Conservation (phyloP, 2,113 vertebrate genomes). For the Recurvirostra avosetta region DNA sequence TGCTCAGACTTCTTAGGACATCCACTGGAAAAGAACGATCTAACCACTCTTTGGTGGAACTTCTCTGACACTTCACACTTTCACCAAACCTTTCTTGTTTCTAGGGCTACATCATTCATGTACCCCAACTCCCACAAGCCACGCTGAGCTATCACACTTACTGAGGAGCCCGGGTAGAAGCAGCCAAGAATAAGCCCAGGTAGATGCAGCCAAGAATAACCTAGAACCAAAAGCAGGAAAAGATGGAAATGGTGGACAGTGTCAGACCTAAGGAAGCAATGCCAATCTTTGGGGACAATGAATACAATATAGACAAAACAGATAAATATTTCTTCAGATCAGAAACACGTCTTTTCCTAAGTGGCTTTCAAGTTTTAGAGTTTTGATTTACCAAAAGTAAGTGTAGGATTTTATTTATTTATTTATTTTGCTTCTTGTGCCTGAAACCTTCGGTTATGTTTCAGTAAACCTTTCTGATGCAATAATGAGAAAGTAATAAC, state of each 20-base stretch:
- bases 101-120: neutral
- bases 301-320: neutral
- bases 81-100: neutral
- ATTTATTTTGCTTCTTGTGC: neutral
- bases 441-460: neutral
- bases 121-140: neutral
- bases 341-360: neutral
- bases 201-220: neutral
- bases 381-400: neutral
- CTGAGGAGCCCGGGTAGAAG: neutral
- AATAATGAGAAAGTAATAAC: neutral
- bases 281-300: neutral
- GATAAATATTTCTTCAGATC: neutral
- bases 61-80: neutral
- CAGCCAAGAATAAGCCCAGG: neutral
- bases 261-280: neutral
- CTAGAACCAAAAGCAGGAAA: neutral
- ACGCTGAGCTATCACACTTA: neutral
- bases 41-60: neutral
- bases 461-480: neutral
- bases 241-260: neutral
- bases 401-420: neutral
- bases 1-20: neutral
- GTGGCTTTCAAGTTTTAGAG: neutral
- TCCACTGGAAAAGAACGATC: neutral